Evolutionary conservation across 1,140 invertebrate species (phyloP), one percentile per base, ranked within the genome.

Genomic region (Trissolcus basalis): DNA sequence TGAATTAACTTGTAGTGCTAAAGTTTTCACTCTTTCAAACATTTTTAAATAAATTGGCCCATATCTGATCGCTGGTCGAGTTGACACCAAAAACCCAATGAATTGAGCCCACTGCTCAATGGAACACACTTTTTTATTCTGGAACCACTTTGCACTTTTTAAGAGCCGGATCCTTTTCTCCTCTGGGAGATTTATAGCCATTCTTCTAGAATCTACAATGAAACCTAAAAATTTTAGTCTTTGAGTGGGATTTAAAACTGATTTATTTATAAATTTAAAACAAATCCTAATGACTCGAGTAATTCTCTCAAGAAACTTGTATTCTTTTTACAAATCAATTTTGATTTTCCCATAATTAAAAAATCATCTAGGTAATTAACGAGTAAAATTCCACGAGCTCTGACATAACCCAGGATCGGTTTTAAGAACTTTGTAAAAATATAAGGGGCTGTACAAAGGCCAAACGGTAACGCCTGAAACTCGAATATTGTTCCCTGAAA

Each of bases 391-490:
- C 48, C 47, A 14, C 47, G 7, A 6, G n/a, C 35, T 13, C 58
- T 61, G 0, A 61, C 3, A 27, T 12, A 27, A 50, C 15, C 10
- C 3, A 39, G 36, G 9, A 61, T n/a, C 1, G 36, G 47, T 61
- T 61, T 61, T 36, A 51, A 70, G 5, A 82, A 0, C 51, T 82
- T 82, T 7, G 77, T 79, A 45, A 82, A 81, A 11, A 77, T 14
- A 60, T 49, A 72, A 14, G 76, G 76, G 4, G 71, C 70, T 8
- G 54, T 60, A 0, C 27, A 65, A 47, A 81, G 50, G 0, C 79
- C 80, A 63, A 80, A 82, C n/a, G 70, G 79, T 8, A 82, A 15
- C 58, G 56, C 74, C 15, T 48, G 71, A 35, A 79, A 82, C 50
- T 80, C 51, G 68, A 45, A 82, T 44, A 76, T 44, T 3, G 14